Evolutionary conservation across 2,113 vertebrate species (phyloP), one percentile per base, ranked within the genome.

Genomic region (Podilymbus podiceps): DNA sequence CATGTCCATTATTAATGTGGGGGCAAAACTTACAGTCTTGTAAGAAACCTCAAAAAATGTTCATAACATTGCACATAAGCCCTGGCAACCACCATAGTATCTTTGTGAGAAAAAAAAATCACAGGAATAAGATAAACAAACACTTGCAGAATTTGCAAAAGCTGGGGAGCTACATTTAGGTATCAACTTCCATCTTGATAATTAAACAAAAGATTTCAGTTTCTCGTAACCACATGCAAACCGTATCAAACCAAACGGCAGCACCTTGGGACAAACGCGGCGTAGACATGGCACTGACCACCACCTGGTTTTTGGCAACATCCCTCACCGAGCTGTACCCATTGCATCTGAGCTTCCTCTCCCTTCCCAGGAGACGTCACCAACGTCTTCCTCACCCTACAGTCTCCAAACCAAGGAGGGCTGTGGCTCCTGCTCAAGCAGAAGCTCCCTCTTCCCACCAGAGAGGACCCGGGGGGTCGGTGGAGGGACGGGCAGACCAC

Each of bases 381-480:
- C 17, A 5, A 8, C 0, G 0, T 14, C 20, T 47, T 82, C 60
- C 53, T 74, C 40, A 7, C 59, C 15, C 21, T 46, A 44, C 13
- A 1, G 0, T 8, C 60, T 52, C 47, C 42, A 11, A 16, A 27
- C 0, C 19, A 1, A 67, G 6, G 2, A 1, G 6, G 30, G 28
- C 42, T 5, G 33, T 9, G 33, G 66, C 49, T 80, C 79, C 44
- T 24, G 20, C 56, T 47, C 59, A 28, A n/a, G 47, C 35, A 56
- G 16, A 27, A 76, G 2, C 27, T 4, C 46, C 58, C 47, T 30
- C 22, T 31, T 86, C 72, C 76, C 13, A 1, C 2, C 0, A 1
- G 49, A 35, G 16, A 0, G 2, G 22, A 46, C 15, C 15, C 2
- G 0, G 2, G 1, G 2, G 58, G 8, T 7, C 0, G 0, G 7